phyloP scores from a whole-genome alignment of 2,888 invertebrate genomes.

The Cerastis rubricosa region DNA sequence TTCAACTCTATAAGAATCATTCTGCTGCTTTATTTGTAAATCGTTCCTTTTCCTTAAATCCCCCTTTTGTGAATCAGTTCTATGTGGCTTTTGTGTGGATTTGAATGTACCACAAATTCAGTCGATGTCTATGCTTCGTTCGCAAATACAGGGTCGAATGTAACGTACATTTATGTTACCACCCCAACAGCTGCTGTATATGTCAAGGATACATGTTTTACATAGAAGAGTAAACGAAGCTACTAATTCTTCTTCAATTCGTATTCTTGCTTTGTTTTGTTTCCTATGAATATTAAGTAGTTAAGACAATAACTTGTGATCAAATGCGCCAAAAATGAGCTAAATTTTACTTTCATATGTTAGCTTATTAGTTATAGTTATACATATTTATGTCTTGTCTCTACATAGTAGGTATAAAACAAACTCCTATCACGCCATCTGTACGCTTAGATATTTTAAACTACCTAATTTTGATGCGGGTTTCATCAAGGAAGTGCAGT shows the following conservation, averaged over 20 bases:
- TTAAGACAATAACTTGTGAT: slow-evolving; percentile 29
- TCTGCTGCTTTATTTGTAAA: background rate
- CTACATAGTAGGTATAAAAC: too few species aligned
- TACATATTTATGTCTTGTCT: background rate
- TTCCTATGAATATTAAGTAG: slow-evolving; percentile 38
- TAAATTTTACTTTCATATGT: background rate
- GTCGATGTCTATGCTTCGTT: background rate
- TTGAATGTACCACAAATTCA: slow-evolving; percentile 2
- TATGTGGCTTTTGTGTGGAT: slow-evolving; percentile 21
- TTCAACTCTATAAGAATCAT: background rate
- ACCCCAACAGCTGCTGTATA: background rate
- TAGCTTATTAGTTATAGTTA: background rate
- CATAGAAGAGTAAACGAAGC: slow-evolving; percentile 18
- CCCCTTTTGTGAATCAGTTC: background rate
- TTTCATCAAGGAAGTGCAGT: too few species aligned
- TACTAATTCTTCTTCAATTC: slow-evolving; percentile 8
- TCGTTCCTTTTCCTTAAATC: background rate
- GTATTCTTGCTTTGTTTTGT: slow-evolving; percentile 32
- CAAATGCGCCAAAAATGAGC: slow-evolving; percentile 27
- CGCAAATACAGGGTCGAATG: slow-evolving; percentile 22
- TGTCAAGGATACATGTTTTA: slow-evolving; percentile 29
- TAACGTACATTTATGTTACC: slow-evolving; percentile 4
- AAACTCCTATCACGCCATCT: too few species aligned
- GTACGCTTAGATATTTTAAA: too few species aligned
- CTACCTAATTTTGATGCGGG: too few species aligned